These are phyloP conservation scores for Irena cyanogastra DNA, from an alignment of 2,113 vertebrate species.

Conservation along the genomic window DNA sequence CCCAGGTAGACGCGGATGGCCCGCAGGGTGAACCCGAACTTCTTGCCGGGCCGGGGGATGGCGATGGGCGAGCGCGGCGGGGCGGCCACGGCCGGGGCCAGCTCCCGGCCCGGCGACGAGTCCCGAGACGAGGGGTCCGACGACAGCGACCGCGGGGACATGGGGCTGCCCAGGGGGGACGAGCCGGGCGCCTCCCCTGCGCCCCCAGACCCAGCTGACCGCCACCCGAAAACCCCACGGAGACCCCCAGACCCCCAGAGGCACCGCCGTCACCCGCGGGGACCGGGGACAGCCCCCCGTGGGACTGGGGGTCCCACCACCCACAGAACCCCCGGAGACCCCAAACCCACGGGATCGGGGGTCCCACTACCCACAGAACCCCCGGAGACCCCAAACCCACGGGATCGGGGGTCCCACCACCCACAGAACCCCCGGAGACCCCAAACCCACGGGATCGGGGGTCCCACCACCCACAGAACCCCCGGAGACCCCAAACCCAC, in stretches of 20 bases:
- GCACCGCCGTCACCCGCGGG: too few relatives aligned
- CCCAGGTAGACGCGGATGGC: not conserved
- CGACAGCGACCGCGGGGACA: not conserved
- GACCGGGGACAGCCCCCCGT: not conserved
- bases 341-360: too few relatives aligned
- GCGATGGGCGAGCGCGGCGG: not conserved
- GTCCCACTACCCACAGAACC: too few relatives aligned
- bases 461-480: too few relatives aligned
- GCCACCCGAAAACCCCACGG: not conserved
- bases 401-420: too few relatives aligned
- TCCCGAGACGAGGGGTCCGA: not conserved
- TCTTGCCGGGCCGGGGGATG: not conserved
- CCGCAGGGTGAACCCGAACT: not conserved
- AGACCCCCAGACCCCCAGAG: too few relatives aligned
- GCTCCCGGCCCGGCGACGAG: not conserved
- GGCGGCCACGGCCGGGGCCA: not conserved
- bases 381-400: too few relatives aligned
- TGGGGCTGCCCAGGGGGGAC: not conserved
- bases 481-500: too few relatives aligned
- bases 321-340: not conserved
- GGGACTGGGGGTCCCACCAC: not conserved
- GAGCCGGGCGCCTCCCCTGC: not conserved
- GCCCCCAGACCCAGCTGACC: not conserved
- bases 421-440: too few relatives aligned
- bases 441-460: too few relatives aligned